Base-by-base conservation (phyloP, 2,888 invertebrate genomes). In the Baccha elongata region DNA sequence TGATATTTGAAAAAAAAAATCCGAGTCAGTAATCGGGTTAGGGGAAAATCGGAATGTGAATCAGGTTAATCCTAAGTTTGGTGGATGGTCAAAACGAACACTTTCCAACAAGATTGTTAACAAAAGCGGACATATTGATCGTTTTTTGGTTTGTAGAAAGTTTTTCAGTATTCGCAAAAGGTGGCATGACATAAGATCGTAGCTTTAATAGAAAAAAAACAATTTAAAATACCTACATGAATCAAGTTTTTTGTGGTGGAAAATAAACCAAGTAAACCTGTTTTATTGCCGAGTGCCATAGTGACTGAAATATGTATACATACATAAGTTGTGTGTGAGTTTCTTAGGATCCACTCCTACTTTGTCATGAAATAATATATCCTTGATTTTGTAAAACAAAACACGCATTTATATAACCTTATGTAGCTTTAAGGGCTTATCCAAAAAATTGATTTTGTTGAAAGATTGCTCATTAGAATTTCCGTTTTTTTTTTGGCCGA, bases 51-150 rank as follows among this genome's bases (percentile, higher is more conserved):
- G 67, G 60, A 72, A 62, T 68, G 72, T 37, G 62, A 32, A 62
- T 79, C 52, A 68, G 52, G 65, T 79, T 73, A 46, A 17, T 52
- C 17, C 50, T 40, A 72, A 46, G 42, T 53, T 72, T 23, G 53
- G 72, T 60, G 17, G 60, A 60, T 72, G 72, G 44, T 64, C 35
- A 5, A 71, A 71, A 78, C 58, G 71, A 42, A 35, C 65, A 37
- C 71, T 78, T 78, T 71, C 65, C 50, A 78, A 71, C 78, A 50
- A 58, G 78, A 71, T 71, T 69, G 40, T 40, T 17, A 46, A 53
- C 29, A 75, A 55, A 76, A 68, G n/a, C 29, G 42, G 69, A 40
- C 46, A 19, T 23, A 35, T 69, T 64, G 13, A 53, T 50, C 13
- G 42, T 6, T 53, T 65, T 71, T 71, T 71, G 65, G 55, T 26